phyloP scores from a whole-genome alignment of 1,140 invertebrate genomes.

The Stenopsyche tienmushanensis region DNA sequence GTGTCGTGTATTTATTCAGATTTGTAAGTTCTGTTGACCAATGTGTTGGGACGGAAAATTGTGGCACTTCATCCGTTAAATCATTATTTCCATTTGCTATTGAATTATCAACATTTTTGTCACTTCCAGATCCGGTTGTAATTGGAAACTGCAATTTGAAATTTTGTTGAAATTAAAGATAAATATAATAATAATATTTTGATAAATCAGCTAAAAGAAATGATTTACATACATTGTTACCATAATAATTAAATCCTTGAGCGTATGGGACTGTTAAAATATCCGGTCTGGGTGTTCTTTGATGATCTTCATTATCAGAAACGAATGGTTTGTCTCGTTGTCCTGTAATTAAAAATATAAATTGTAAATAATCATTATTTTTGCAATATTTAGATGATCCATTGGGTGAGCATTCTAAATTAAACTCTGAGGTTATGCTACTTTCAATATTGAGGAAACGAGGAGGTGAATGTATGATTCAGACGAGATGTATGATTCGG shows the following conservation, averaged over 20 bases:
- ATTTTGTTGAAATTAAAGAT: too few relatives aligned
- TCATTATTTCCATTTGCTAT: slow-evolving; percentile 39
- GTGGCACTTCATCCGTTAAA: slow-evolving; percentile 25
- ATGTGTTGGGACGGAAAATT: slow-evolving; percentile 30
- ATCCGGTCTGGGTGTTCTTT: slow-evolving; percentile 64
- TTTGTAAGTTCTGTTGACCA: slow-evolving; percentile 37
- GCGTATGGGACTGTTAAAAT: slow-evolving; percentile 60
- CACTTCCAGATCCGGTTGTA: neutral
- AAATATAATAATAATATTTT: slow-evolving; percentile 5
- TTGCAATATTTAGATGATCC: neutral
- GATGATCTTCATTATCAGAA: slow-evolving; percentile 61
- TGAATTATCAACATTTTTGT: slow-evolving; percentile 18
- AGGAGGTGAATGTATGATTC: too few relatives aligned
- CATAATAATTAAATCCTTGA: slow-evolving; percentile 52
- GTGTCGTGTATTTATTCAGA: slow-evolving; percentile 28
- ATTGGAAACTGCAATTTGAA: slow-evolving; percentile 1
- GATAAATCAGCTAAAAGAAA: slow-evolving; percentile 6
- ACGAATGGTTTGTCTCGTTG: slow-evolving; percentile 69
- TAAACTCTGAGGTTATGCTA: too few relatives aligned
- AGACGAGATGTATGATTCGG: too few relatives aligned
- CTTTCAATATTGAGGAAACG: too few relatives aligned
- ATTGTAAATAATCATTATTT: slow-evolving; percentile 13
- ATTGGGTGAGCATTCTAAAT: too few relatives aligned
- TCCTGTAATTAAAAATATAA: slow-evolving; percentile 46
- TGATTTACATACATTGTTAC: too few relatives aligned